Evolutionary conservation across 2,797 vertebrate species (phyloP).

Genomic region (Cryptoblepharus egeriae): DNA sequence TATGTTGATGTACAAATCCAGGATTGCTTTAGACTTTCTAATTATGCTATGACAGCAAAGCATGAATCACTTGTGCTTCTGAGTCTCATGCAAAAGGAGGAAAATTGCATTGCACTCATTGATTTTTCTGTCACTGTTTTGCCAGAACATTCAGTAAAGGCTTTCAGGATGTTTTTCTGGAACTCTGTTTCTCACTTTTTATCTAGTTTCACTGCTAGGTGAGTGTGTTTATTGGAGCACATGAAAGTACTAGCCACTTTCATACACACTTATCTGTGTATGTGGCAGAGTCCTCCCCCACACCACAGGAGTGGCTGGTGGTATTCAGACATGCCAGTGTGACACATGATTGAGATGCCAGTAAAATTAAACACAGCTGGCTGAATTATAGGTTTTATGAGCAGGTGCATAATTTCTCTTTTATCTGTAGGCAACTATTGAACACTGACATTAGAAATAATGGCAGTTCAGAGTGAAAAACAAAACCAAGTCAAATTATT

Average conservation of each 20-base stretch:
- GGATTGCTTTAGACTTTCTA: background rate
- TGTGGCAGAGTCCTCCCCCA: too few species aligned
- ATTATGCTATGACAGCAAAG: background rate
- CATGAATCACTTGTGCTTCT: background rate
- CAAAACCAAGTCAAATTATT: conserved; percentile 7
- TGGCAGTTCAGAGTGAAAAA: conserved; percentile 46
- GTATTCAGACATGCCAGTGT: fast-evolving
- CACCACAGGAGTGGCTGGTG: too few species aligned
- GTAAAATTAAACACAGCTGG: background rate
- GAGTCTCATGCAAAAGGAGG: background rate
- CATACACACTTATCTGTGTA: too few species aligned
- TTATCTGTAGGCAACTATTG: conserved; percentile 9
- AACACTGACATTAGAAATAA: conserved; percentile 33
- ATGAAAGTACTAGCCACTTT: background rate
- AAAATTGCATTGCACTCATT: background rate
- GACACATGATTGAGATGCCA: background rate
- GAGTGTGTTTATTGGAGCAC: background rate
- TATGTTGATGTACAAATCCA: background rate
- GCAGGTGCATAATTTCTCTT: background rate
- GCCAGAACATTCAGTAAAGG: background rate
- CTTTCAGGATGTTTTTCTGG: background rate
- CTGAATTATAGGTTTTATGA: background rate
- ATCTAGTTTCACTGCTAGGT: background rate
- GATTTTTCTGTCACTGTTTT: background rate
- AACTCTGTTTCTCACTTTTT: background rate